Conservation (phyloP, 2,113 vertebrate species). For the Oplegnathus fasciatus region DNA sequence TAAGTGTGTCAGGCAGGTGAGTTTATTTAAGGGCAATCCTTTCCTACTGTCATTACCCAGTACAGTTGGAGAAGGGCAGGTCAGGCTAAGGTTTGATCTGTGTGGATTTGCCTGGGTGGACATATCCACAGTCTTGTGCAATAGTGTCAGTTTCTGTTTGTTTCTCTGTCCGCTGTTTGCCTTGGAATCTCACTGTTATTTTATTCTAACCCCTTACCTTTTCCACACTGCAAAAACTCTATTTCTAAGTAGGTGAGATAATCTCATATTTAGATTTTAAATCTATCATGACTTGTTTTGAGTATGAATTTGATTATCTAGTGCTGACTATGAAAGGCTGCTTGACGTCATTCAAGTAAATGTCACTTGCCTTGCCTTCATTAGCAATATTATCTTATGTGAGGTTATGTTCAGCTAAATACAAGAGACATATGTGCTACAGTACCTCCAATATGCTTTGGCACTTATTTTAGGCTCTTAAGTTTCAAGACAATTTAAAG, state of each 20-base stretch:
- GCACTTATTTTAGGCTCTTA: background rate
- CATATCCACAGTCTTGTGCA: background rate
- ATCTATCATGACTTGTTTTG: background rate
- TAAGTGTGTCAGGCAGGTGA: slow-evolving; percentile 1
- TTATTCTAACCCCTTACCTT: background rate
- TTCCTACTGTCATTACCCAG: slow-evolving; percentile 36
- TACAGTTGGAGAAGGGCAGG: background rate
- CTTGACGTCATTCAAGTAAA: background rate
- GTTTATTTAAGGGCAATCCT: slow-evolving; percentile 24
- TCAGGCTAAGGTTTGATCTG: slow-evolving; percentile 7
- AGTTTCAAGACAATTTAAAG: background rate
- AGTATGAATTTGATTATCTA: background rate
- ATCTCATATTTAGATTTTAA: background rate
- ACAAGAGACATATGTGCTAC: background rate
- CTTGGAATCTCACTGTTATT: background rate
- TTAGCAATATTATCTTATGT: background rate
- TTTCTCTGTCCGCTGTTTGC: background rate
- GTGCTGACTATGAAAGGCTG: background rate
- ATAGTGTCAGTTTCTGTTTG: slow-evolving; percentile 15
- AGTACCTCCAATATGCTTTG: background rate
- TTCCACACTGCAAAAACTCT: background rate
- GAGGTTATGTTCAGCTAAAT: background rate
- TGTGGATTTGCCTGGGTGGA: slow-evolving; percentile 28
- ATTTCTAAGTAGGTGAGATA: background rate
- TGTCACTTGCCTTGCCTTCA: background rate